Percentiles rank a stretch among this genome's conserved stretches.
These are phyloP conservation scores for Hyles lineata DNA, from an alignment of 2,888 invertebrate species.

Conservation along the genomic window DNA sequence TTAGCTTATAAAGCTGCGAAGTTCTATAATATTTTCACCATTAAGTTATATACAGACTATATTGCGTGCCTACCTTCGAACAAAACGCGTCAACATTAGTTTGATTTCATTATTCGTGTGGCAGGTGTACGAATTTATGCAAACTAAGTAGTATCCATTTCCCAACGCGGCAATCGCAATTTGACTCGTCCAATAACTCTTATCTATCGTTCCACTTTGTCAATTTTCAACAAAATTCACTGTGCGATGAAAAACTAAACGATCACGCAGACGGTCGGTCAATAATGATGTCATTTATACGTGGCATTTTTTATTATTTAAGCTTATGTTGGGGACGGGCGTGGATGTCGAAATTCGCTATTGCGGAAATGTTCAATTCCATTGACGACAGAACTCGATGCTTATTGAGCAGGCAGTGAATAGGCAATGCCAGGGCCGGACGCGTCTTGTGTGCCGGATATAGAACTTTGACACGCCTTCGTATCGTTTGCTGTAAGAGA, in stretches of 20 bases:
- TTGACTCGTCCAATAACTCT: slow-evolving; percentile 4
- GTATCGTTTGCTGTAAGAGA: background rate
- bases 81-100: background rate
- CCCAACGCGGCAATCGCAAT: slow-evolving; percentile 9
- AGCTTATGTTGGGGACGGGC: background rate
- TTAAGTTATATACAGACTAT: background rate
- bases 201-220: background rate
- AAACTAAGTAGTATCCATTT: slow-evolving; percentile 12
- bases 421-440: slow-evolving; percentile 37
- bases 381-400: slow-evolving; percentile 38
- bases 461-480: slow-evolving; percentile 31
- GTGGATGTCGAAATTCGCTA: background rate
- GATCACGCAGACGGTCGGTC: background rate
- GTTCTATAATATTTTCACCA: background rate
- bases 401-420: slow-evolving; percentile 39
- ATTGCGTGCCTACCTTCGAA: background rate
- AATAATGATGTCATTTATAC: background rate
- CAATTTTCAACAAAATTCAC: background rate
- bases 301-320: background rate
- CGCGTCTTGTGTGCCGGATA: slow-evolving; percentile 36
- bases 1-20: background rate
- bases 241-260: background rate
- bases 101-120: background rate
- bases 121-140: slow-evolving; percentile 10
- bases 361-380: slow-evolving; percentile 1